Percentiles rank a stretch among this genome's conserved stretches.
Evolutionary conservation across 2,888 invertebrate species (phyloP).

Genomic region (Abrostola tripartita): DNA sequence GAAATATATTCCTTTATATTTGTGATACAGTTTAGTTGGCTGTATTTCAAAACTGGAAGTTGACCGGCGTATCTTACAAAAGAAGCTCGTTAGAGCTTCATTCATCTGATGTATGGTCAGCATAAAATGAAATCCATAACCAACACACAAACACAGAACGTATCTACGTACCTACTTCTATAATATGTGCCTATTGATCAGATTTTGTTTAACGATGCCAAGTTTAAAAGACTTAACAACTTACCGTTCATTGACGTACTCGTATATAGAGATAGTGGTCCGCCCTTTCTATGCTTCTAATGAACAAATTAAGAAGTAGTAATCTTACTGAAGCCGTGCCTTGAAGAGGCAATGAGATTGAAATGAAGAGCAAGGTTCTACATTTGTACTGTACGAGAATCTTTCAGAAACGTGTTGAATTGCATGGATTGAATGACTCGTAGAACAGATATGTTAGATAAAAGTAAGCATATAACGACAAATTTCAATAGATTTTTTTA

Average conservation of each 20-base stretch:
- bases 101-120: background rate
- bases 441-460: too few relatives aligned
- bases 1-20: too few relatives aligned
- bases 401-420: too few relatives aligned
- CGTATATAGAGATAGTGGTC: background rate
- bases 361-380: too few relatives aligned
- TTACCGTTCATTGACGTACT: constrained; percentile 1
- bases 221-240: background rate
- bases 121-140: background rate
- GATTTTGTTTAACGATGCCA: background rate
- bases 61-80: background rate
- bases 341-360: background rate
- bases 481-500: too few relatives aligned
- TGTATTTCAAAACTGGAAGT: background rate
- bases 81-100: background rate
- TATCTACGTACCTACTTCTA: too few relatives aligned
- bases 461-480: too few relatives aligned
- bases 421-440: too few relatives aligned
- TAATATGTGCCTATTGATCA: too few relatives aligned
- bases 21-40: constrained; percentile 9
- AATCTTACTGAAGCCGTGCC: background rate
- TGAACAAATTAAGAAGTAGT: background rate
- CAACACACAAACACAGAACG: too few relatives aligned
- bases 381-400: too few relatives aligned
- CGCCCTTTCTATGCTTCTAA: background rate